phyloP scores from a whole-genome alignment of 1,140 invertebrate genomes.

The Hetaerina americana region DNA sequence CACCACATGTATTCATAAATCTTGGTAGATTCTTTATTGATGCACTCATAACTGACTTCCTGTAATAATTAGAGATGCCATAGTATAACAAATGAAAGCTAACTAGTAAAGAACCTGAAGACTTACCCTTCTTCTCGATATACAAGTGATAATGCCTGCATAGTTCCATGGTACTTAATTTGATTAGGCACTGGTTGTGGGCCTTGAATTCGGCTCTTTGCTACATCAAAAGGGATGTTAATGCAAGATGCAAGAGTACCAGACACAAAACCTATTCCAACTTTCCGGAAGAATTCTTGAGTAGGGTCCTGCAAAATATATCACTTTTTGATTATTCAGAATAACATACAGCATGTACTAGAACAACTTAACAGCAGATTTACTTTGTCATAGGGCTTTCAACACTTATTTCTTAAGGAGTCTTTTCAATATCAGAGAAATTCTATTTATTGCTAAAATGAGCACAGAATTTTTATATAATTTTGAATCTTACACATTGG shows the following conservation, averaged over 20 bases:
- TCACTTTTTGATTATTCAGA: conserved; percentile 10
- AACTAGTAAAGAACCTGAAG: conserved; percentile 7
- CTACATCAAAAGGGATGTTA: conserved; percentile 93
- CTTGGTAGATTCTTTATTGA: too few species aligned
- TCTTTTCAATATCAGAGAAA: too few species aligned
- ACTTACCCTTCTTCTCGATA: conserved; percentile 77
- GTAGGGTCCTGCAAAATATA: conserved; percentile 43
- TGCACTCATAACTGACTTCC: too few species aligned
- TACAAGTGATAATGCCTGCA: conserved; percentile 57
- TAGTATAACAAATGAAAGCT: conserved; percentile 16
- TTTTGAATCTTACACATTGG: too few species aligned
- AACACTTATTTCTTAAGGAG: too few species aligned
- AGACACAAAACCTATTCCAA: conserved; percentile 69
- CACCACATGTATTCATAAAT: too few species aligned
- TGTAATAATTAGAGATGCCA: too few species aligned
- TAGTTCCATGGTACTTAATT: conserved; percentile 66
- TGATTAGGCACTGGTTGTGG: conserved; percentile 59
- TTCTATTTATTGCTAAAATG: too few species aligned
- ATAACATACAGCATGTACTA: conserved; percentile 1
- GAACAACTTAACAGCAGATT: conserved; percentile 8
- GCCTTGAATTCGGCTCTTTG: conserved; percentile 87
- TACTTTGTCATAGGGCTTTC: conserved; percentile 4
- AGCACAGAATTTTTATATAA: too few species aligned
- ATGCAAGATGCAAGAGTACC: conserved; percentile 70
- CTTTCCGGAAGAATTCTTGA: conserved; percentile 52